Base-by-base conservation (phyloP, 2,888 invertebrate genomes). In the Blera fallax region DNA sequence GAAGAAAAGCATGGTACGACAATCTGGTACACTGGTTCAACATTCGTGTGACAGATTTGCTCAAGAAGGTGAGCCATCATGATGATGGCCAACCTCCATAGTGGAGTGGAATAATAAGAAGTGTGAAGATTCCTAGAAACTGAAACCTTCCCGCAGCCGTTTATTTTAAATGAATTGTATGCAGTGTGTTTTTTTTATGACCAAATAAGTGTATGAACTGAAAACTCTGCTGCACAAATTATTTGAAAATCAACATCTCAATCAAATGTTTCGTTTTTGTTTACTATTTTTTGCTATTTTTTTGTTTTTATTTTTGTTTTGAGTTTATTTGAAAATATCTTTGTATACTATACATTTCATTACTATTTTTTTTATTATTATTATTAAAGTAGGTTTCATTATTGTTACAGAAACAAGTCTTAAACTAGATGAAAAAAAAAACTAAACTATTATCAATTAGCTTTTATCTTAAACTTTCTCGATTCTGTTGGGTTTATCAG, bases 261-360 rank as follows among this genome's bases (percentile, higher is more conserved):
- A 16, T 37, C 6, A 11, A 52, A 1, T 8, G 8, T 45, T 56
- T 73, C 37, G 24, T 67, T 67, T 69, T 62, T 34, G 34, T 78
- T 74, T 82, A 64, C 60, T 48, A 29, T 54, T 37, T 65, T 84
- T 84, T 79, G 10, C 74, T 64, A 74, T 84, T 79, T 84, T 78
- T 79, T 78, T 79, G 16, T 67, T 78, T 62, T 69, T 67, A 62
- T 84, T 82, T 79, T 79, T 77, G 65, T 82, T 62, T 73, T 78
- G 77, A 78, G 62, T 73, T 79, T 84, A 84, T 84, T 84, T 79
- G 84, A 84, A 84, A 84, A 84, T 84, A 84, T 79, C 60, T 74
- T 79, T 84, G 70, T 76, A 56, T 82, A 70, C 64, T 82, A 70
- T 70, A 84, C 84, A 84, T 29, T 74, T 84, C 64, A 70, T 74